A percentile compares a stretch with the other conserved stretches of the same genome.
These are phyloP conservation scores for Trinectes maculatus DNA, from an alignment of 2,113 vertebrate species.

Conservation along the genomic window DNA sequence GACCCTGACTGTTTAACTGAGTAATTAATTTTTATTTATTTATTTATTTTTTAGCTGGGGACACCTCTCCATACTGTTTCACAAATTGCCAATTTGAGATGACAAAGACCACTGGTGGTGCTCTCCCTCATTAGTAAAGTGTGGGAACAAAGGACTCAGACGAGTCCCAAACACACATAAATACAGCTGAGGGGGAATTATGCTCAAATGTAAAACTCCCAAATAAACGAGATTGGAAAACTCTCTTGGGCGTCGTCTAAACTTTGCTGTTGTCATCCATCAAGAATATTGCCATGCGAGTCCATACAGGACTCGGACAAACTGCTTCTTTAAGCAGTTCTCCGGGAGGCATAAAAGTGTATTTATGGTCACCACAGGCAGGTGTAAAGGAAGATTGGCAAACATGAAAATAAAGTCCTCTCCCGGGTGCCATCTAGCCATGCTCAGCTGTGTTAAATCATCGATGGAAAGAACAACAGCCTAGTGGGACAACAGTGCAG, in stretches of 20 bases:
- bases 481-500: slow-evolving; percentile 57
- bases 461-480: slow-evolving; percentile 69
- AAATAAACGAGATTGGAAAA: slow-evolving; percentile 70
- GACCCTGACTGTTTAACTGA: too few relatives aligned
- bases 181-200: slow-evolving; percentile 55
- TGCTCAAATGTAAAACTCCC: slow-evolving; percentile 70
- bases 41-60: slow-evolving; percentile 1
- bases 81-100: slow-evolving; percentile 26
- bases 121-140: slow-evolving; percentile 53
- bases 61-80: not conserved
- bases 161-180: slow-evolving; percentile 52
- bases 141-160: slow-evolving; percentile 45
- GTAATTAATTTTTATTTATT: too few relatives aligned
- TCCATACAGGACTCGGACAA: slow-evolving; percentile 72
- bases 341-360: slow-evolving; percentile 77
- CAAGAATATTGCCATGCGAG: slow-evolving; percentile 69
- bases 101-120: slow-evolving; percentile 7
- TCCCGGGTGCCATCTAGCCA: slow-evolving; percentile 72
- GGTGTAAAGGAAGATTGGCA: slow-evolving; percentile 78
- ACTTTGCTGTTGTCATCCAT: slow-evolving; percentile 70
- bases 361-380: slow-evolving; percentile 75
- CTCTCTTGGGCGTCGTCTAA: slow-evolving; percentile 66
- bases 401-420: slow-evolving; percentile 79
- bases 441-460: slow-evolving; percentile 74
- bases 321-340: slow-evolving; percentile 81